Base-by-base conservation (phyloP, 2,888 invertebrate species). In the Tethea ocularis region DNA sequence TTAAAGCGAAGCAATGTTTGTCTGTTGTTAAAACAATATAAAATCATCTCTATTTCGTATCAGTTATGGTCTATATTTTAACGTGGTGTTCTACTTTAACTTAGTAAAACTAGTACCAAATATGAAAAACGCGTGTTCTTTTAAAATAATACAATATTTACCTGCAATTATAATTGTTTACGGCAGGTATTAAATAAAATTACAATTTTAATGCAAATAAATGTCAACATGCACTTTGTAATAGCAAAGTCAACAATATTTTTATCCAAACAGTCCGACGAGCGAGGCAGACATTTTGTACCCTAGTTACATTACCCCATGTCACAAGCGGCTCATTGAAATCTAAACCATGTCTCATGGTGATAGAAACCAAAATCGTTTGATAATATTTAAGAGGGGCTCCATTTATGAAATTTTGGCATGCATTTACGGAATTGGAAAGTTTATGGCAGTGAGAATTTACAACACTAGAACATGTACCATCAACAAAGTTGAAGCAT, bases 221-320 rank as follows among this genome's bases (percentile, higher is more conserved):
- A 81, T 83, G 83, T 81, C 80, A 84, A 84, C 83, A 83, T 78
- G 77, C 78, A 77, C 75, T 71, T 76, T 13, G 71, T 68, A 84
- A 84, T 79, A 81, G 81, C 74, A 79, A 72, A 84, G 80, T 82
- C 80, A 85, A 87, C 83, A 85, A 79, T 84, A 80, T 86, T 86
- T 84, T 78, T 79, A 74, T 76, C 77, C 78, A 82, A 86, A 86
- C 82, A 81, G 78, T 69, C 70, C 68, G 68, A 72, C 69, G 69
- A 67, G 76, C 76, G 76, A 64, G 69, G 72, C 66, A 72, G 67
- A 68, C 59, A 64, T 60, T 57, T 57, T 8, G 51, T 60, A 60
- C 65, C 78, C 78, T 67, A 64, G 57, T 38, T 38, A 38, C 57
- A 46, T 62, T 62, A 63, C 74, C 80, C 77, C 72, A 33, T 26